Evolutionary conservation across 2,888 invertebrate species (phyloP), one percentile per base, ranked within the genome.

Genomic region (Pedicia rivosa): DNA sequence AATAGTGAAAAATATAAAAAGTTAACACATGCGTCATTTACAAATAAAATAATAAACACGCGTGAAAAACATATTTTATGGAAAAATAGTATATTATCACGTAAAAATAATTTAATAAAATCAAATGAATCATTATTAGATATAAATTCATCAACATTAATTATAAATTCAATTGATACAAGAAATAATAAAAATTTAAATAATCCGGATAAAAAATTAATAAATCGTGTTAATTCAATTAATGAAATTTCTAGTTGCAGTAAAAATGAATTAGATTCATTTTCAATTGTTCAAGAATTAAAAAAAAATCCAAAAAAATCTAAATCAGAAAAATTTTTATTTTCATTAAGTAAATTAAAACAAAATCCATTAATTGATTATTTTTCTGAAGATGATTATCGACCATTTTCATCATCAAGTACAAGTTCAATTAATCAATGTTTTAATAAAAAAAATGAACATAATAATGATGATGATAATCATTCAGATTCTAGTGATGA

Each of bases 41-140:
- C 59, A 15, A 36, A 42, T 29, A 40, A 42, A 37, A 41, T 40
- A 10, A 13, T 27, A 13, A 22, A 20, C 19, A 35, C 35, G 16
- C 15, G 15, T 7, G 26, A 35, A 16, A 35, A 35, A 2, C 35
- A 35, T 35, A 20, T 35, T 7, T 16, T 26, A 17, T 35, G 35
- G 35, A 35, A 35, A 25, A 35, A 25, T 16, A 35, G 35, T 35
- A 35, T 35, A 16, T 26, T 35, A 10, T 24, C 22, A 22, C 52
- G 59, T n/a, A 59, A 61, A 44, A 60, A 55, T 44, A 56, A 58
- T 36, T 57, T 61, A 22, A 60, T 60, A 39, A 59, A 61, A 45
- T 61, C 61, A 15, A 60, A 61, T 41, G 60, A 61, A 42, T 60
- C 61, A 2, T 46, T 61, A 35, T 44, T 57, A 40, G 60, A 59